Evolutionary conservation across 2,888 invertebrate species (phyloP).

Genomic region (Willowsia nigromaculata): DNA sequence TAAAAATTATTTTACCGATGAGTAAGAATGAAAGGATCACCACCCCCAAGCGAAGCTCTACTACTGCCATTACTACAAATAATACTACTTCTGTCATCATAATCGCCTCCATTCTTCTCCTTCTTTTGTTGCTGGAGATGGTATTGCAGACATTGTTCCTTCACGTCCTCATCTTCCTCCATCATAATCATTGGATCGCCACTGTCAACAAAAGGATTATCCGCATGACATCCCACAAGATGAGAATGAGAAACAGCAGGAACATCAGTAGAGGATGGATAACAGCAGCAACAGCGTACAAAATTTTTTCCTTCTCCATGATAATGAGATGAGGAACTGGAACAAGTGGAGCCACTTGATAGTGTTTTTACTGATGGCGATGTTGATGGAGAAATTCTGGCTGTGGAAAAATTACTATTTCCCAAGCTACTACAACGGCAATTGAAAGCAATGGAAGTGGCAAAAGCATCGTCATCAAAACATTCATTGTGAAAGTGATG

Average conservation of each 20-base stretch:
- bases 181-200: not conserved
- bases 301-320: not conserved
- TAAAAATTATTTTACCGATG: constrained; percentile 11
- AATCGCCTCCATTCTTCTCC: not conserved
- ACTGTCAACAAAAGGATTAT: constrained; percentile 34
- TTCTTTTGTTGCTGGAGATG: not conserved
- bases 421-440: not conserved
- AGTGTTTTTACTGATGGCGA: not conserved
- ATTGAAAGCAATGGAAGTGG: not conserved
- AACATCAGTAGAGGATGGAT: no score
- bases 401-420: not conserved
- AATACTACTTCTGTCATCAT: not conserved
- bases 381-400: not conserved
- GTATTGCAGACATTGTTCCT: not conserved
- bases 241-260: constrained; percentile 13
- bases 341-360: constrained; percentile 40
- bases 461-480: not conserved
- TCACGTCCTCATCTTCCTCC: not conserved
- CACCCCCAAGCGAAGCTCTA: not conserved
- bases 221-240: constrained; percentile 34
- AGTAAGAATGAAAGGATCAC: not conserved
- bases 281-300: not conserved
- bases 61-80: not conserved
- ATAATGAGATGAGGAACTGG: constrained; percentile 16
- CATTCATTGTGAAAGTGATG: constrained; percentile 22